Evolutionary conservation across 2,888 invertebrate genomes (phyloP).

Genomic region (Melanostoma scalare): DNA sequence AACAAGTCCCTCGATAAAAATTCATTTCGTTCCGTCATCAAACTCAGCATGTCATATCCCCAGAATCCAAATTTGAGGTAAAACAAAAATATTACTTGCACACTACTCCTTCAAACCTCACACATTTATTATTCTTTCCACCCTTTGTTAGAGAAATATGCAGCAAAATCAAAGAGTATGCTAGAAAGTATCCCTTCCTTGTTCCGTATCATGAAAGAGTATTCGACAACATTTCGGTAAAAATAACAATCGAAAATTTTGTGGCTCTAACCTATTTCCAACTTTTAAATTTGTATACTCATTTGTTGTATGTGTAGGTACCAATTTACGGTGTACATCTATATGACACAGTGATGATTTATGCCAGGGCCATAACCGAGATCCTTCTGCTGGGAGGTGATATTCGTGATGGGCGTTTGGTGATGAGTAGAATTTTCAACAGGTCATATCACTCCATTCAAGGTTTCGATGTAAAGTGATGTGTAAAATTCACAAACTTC

Average conservation of each 20-base stretch:
- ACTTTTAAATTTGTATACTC: not conserved
- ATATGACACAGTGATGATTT: constrained; percentile 94
- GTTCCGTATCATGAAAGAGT: constrained; percentile 90
- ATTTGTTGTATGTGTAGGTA: constrained; percentile 82
- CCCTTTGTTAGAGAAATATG: constrained; percentile 85
- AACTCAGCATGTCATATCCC: constrained; percentile 90
- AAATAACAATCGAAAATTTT: constrained; percentile 33
- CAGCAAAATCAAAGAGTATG: constrained; percentile 87
- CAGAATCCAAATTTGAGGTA: constrained; percentile 89
- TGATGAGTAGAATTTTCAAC: constrained; percentile 90
- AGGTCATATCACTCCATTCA: constrained; percentile 89
- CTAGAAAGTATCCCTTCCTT: constrained; percentile 88
- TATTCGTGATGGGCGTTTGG: constrained; percentile 89
- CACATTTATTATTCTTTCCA: constrained; percentile 56
- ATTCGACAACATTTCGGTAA: constrained; percentile 87
- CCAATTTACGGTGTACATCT: constrained; percentile 92
- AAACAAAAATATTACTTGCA: constrained; percentile 80
- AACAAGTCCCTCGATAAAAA: constrained; percentile 84
- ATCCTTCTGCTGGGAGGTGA: constrained; percentile 86
- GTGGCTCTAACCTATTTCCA: not conserved
- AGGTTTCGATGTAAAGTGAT: constrained; percentile 87
- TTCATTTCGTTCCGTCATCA: constrained; percentile 91
- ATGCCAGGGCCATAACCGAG: constrained; percentile 91
- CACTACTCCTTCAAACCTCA: constrained; percentile 24
- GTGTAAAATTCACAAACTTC: not conserved